These are phyloP conservation scores for Choloepus hoffmanni DNA, from an alignment of 2,113 vertebrate genomes.

Conservation along the genomic window DNA sequence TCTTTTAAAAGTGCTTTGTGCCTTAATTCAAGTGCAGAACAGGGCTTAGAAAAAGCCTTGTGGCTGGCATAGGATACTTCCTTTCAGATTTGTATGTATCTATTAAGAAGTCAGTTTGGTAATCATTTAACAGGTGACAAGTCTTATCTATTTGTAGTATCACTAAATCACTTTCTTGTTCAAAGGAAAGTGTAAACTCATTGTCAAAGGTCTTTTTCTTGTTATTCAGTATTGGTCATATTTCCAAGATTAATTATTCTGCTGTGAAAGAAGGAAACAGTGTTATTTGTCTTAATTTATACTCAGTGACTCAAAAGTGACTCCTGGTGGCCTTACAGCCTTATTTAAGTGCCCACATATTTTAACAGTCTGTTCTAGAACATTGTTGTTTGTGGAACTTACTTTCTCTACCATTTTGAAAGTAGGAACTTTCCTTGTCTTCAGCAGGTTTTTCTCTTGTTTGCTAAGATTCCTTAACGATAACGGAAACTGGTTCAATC, in stretches of 20 bases:
- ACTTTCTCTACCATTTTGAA: not conserved
- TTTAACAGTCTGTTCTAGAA: not conserved
- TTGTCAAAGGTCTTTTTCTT: not conserved
- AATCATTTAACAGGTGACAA: not conserved
- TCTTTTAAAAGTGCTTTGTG: not conserved
- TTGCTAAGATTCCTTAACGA: conserved; percentile 6
- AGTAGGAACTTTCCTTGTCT: not conserved
- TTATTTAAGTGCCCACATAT: not conserved
- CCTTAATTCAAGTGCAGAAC: not conserved
- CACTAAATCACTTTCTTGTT: not conserved
- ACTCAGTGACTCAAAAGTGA: not conserved
- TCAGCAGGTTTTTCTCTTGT: not conserved
- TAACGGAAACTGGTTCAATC: not conserved
- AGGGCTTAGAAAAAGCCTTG: not conserved
- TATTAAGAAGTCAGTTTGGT: not conserved
- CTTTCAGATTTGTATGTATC: not conserved
- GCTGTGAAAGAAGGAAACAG: not conserved
- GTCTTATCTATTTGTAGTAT: not conserved
- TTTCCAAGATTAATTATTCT: not conserved
- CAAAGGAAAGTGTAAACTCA: not conserved
- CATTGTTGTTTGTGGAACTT: not conserved
- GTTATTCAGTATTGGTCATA: not conserved
- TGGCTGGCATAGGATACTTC: not conserved
- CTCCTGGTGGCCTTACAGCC: not conserved
- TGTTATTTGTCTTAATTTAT: not conserved